phyloP scores from a whole-genome alignment of 2,888 invertebrate species.

The Oegoconia quadripuncta region DNA sequence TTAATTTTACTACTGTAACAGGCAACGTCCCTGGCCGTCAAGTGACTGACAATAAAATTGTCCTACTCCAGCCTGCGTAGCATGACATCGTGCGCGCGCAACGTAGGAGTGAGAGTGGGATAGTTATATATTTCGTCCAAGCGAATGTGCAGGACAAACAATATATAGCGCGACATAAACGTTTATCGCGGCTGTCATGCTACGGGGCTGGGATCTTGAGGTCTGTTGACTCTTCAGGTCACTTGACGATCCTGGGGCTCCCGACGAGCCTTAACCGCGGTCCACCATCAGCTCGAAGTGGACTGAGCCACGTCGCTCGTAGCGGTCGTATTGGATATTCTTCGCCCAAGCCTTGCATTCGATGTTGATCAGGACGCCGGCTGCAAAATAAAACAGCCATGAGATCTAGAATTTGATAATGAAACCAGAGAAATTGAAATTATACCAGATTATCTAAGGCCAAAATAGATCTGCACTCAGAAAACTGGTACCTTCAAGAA shows the following conservation, averaged over 20 bases:
- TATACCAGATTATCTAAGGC: no score
- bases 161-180: no score
- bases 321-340: conserved; percentile 91
- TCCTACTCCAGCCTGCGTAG: no score
- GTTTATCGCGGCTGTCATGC: no score
- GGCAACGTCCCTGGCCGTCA: background rate
- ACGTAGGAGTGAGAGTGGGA: no score
- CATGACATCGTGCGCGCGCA: no score
- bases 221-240: no score
- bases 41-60: conserved; percentile 3
- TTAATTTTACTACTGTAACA: conserved; percentile 3
- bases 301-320: conserved; percentile 93
- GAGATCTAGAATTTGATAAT: conserved; percentile 1
- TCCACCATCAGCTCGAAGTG: conserved; percentile 97
- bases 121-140: no score
- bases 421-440: no score
- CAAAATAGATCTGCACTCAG: no score
- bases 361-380: conserved; percentile 93
- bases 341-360: conserved; percentile 96
- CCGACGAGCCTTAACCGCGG: conserved; percentile 57
- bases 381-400: conserved; percentile 56
- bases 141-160: no score
- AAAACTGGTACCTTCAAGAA: no score
- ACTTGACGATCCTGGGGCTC: conserved; percentile 14
- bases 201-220: conserved; percentile 10